phyloP scores from a whole-genome alignment of 1,140 invertebrate species.

The Pseudomyrmex concolor region DNA sequence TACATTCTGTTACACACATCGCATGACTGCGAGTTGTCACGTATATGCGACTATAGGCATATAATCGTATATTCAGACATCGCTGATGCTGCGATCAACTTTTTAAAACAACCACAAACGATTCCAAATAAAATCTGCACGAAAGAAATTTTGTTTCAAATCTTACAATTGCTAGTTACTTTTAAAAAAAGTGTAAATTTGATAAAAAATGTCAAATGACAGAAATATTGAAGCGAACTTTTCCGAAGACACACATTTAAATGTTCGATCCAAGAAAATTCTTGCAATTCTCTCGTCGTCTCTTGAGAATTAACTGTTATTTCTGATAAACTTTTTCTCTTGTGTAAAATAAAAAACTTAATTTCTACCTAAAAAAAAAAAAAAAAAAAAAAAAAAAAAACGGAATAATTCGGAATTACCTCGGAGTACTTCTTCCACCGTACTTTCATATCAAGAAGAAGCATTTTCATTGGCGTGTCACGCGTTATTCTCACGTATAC shows the following conservation, averaged over 20 bases:
- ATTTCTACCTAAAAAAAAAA: conserved; percentile 32
- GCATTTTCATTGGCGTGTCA: conserved; percentile 3
- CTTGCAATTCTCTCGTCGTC: neutral
- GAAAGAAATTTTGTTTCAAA: too few relatives aligned
- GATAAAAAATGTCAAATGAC: too few relatives aligned
- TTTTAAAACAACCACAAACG: too few relatives aligned
- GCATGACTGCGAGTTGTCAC: conserved; percentile 19
- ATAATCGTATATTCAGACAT: neutral
- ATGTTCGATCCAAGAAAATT: too few relatives aligned
- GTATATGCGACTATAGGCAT: neutral
- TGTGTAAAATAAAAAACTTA: conserved; percentile 45
- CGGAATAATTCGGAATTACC: conserved; percentile 35
- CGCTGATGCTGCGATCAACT: neutral
- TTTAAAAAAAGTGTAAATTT: too few relatives aligned
- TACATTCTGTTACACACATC: conserved; percentile 21
- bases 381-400: conserved; percentile 42
- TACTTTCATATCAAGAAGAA: conserved; percentile 28
- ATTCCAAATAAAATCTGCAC: too few relatives aligned
- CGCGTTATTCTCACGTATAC: conserved; percentile 1
- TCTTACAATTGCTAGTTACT: too few relatives aligned
- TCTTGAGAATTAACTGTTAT: neutral
- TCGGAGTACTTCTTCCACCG: neutral
- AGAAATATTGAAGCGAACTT: too few relatives aligned
- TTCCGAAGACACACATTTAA: too few relatives aligned
- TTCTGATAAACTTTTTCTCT: neutral